Conservation (phyloP, 2,888 invertebrate genomes). For the Allacma fusca region DNA sequence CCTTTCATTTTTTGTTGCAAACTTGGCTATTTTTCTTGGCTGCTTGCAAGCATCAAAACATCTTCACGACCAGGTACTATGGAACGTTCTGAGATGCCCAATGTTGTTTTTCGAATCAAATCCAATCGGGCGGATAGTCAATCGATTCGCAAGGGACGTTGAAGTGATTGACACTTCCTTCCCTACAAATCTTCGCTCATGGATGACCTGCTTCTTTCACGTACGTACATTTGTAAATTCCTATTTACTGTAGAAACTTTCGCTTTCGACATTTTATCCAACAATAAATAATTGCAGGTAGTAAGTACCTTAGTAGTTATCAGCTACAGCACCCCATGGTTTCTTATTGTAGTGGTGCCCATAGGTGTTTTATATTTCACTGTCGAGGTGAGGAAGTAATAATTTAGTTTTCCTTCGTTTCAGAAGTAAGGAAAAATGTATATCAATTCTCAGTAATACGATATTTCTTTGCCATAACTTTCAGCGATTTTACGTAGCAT, state of each 20-base stretch:
- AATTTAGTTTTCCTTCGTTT: neutral
- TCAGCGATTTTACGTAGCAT: neutral
- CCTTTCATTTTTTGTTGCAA: slow-evolving; percentile 35
- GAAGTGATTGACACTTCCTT: slow-evolving; percentile 48
- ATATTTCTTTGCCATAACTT: too few species aligned
- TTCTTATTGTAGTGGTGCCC: slow-evolving; percentile 80
- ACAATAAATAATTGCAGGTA: neutral
- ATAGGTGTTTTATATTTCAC: slow-evolving; percentile 75
- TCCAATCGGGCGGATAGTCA: slow-evolving; percentile 69
- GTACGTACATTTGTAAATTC: slow-evolving; percentile 71
- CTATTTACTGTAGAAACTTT: neutral
- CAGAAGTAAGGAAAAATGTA: neutral
- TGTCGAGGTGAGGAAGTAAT: slow-evolving; percentile 62
- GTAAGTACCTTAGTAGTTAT: slow-evolving; percentile 63
- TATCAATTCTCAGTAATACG: too few species aligned
- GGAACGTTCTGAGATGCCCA: slow-evolving; percentile 74
- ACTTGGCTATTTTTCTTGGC: slow-evolving; percentile 67
- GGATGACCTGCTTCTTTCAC: slow-evolving; percentile 66
- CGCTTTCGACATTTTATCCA: neutral
- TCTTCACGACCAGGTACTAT: slow-evolving; percentile 74
- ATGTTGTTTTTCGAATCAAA: slow-evolving; percentile 82
- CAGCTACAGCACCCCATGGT: slow-evolving; percentile 83
- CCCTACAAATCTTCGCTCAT: slow-evolving; percentile 54
- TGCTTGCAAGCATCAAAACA: slow-evolving; percentile 71
- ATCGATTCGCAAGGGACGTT: slow-evolving; percentile 56